Conservation (phyloP, 2,797 vertebrate genomes). For the Furcifer pardalis region DNA sequence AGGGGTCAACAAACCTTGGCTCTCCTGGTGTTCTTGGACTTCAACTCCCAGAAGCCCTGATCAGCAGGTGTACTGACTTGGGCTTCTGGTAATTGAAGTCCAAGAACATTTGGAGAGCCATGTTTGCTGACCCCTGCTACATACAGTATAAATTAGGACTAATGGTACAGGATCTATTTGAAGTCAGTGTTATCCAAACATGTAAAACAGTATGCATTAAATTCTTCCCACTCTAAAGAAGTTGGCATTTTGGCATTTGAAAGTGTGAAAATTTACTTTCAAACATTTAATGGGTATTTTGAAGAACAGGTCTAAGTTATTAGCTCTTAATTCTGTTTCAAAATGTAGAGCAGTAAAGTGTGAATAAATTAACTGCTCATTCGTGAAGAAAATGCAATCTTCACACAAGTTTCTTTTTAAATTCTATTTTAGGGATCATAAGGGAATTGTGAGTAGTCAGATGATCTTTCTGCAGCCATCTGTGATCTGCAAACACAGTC, state of each 20-base stretch:
- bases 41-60: too few species aligned
- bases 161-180: not conserved
- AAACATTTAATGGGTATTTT: not conserved
- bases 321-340: slow-evolving; percentile 33
- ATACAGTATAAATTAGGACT: not conserved
- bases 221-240: not conserved
- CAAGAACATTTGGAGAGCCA: too few species aligned
- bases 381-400: slow-evolving; percentile 57
- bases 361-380: slow-evolving; percentile 51
- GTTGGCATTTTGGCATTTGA: not conserved
- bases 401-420: slow-evolving; percentile 59
- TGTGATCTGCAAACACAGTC: slow-evolving; percentile 56
- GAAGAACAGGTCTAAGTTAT: not conserved
- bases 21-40: too few species aligned
- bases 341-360: slow-evolving; percentile 55
- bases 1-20: too few species aligned
- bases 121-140: too few species aligned
- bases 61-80: too few species aligned
- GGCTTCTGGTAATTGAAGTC: too few species aligned
- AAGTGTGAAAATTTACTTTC: not conserved
- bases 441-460: slow-evolving; percentile 58
- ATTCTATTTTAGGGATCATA: slow-evolving; percentile 60
- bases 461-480: slow-evolving; percentile 50
- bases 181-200: not conserved
- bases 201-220: not conserved